Percentiles rank a stretch among this genome's conserved stretches.
Evolutionary conservation across 2,888 invertebrate genomes (phyloP).

Genomic region (Dasysyrphus albostriatus): DNA sequence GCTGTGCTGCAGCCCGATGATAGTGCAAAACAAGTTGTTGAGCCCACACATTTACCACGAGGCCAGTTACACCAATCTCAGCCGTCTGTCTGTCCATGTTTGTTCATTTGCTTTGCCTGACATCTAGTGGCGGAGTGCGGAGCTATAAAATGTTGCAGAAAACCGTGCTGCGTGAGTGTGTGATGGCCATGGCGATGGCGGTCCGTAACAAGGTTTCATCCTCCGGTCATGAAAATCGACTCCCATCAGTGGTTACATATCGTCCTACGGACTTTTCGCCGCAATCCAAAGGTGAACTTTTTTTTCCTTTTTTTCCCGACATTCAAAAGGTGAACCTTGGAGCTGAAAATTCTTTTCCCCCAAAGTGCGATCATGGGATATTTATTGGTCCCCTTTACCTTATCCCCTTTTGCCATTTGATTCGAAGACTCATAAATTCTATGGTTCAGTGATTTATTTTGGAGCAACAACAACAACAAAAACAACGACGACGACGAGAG

Average conservation of each 20-base stretch:
- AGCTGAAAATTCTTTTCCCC: constrained; percentile 55
- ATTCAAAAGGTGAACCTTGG: neutral
- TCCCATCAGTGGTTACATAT: constrained; percentile 18
- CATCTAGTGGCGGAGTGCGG: constrained; percentile 50
- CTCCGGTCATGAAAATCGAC: constrained; percentile 66
- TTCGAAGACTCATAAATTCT: constrained; percentile 64
- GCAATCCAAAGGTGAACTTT: constrained; percentile 1
- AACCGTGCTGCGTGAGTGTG: constrained; percentile 45
- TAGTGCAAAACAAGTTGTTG: constrained; percentile 75
- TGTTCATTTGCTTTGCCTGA: constrained; percentile 71
- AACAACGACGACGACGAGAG: constrained; percentile 2
- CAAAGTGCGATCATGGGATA: constrained; percentile 51
- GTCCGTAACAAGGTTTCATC: constrained; percentile 65
- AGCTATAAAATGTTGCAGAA: neutral
- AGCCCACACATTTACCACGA: constrained; percentile 70
- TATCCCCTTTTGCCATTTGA: neutral
- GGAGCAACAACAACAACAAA: constrained; percentile 49
- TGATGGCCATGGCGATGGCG: constrained; percentile 23
- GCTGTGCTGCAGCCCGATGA: constrained; percentile 47
- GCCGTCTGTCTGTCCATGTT: constrained; percentile 73
- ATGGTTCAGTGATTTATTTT: constrained; percentile 73
- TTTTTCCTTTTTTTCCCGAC: neutral
- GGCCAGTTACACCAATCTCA: constrained; percentile 70
- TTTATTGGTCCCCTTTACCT: constrained; percentile 29
- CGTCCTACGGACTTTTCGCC: constrained; percentile 64